phyloP scores from a whole-genome alignment of 2,113 vertebrate species.

The human (Homo sapiens) region DNA sequence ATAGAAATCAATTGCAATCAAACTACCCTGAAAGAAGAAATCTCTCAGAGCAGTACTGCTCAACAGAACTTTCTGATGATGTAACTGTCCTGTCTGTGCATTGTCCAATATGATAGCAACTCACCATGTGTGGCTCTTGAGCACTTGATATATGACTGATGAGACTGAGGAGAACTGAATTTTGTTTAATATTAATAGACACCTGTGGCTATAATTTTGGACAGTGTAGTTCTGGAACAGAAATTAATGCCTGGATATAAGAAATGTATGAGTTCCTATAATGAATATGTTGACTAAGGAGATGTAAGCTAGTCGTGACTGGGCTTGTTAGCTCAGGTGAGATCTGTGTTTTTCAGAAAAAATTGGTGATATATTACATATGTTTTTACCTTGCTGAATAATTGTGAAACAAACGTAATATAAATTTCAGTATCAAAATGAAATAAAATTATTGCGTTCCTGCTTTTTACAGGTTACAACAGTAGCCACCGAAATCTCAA shows the following conservation, averaged over 20 bases:
- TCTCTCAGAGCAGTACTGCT: neutral
- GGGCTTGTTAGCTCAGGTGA: neutral
- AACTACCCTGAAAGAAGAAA: neutral
- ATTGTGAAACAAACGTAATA: neutral
- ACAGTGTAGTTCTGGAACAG: neutral
- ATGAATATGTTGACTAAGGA: neutral
- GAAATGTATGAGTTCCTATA: neutral
- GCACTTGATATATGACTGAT: neutral
- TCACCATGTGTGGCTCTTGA: neutral
- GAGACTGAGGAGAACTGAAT: neutral
- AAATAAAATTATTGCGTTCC: neutral
- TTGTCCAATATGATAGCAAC: neutral
- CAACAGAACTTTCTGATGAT: neutral
- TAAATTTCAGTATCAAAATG: neutral
- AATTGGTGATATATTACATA: neutral
- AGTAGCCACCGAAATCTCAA: neutral
- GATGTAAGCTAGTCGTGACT: neutral
- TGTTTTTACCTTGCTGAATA: neutral
- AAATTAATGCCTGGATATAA: neutral
- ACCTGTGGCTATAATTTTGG: neutral
- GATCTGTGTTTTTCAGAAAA: slow-evolving; percentile 2
- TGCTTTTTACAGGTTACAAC: neutral
- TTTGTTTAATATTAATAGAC: neutral
- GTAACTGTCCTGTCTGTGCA: neutral
- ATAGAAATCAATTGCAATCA: neutral